Evolutionary conservation across 2,113 vertebrate genomes (phyloP), one percentile per base, ranked within the genome.

Genomic region (Bubalus kerabau): DNA sequence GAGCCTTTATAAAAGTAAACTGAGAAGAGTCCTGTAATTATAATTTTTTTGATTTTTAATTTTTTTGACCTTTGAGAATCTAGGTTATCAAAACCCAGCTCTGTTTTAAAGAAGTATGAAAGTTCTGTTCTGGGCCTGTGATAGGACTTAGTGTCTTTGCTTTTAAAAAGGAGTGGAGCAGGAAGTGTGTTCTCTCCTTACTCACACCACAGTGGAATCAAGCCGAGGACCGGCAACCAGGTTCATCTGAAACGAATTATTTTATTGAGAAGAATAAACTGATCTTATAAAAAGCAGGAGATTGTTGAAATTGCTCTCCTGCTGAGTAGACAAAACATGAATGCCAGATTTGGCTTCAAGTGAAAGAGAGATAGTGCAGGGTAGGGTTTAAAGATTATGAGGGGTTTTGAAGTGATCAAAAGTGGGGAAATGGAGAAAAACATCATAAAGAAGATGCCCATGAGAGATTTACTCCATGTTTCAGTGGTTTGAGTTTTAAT

Each of bases 241-340:
- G 87, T 64, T 98, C 98, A 98, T 96, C 67, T 95, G 97, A 98
- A 98, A 97, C 28, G 67, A 97, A 98, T 97, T 89, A 95, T 86
- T 97, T 82, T 71, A 56, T 95, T 98, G 91, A 76, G 97, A 96
- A 52, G 87, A 89, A 95, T 96, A 91, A 93, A 94, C 83, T 46
- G 76, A 95, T 82, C 60, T 93, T 95, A 88, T 94, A 92, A 97
- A 96, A 94, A 83, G 56, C 78, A 76, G 74, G 84, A 90, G 89
- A 85, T 98, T 93, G 85, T 97, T 96, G 93, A 94, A 94, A 91
- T 96, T 87, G 71, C 82, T 98, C 82, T 98, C 95, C 85, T 96
- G 95, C 95, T 97, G 87, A 96, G 95, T 91, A 98, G 97, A 97
- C 94, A 87, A 93, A 98, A 92, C 94, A 96, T 62, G 59, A 82